phyloP scores from a whole-genome alignment of 1,140 invertebrate genomes.

The Microplitis demolitor region DNA sequence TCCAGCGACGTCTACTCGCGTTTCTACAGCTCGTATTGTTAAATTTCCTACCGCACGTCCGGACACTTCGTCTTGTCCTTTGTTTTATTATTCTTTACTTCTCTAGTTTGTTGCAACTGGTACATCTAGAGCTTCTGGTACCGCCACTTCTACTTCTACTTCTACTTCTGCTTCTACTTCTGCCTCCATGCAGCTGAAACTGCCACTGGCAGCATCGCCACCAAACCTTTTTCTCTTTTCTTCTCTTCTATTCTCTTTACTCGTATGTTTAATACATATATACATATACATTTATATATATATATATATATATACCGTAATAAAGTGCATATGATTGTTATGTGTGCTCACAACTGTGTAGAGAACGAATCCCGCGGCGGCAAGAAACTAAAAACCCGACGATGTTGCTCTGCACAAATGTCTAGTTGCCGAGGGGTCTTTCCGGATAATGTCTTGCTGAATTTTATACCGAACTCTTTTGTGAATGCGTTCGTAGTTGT shows the following conservation, averaged over 20 bases:
- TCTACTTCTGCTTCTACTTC: no score
- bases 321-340: not conserved
- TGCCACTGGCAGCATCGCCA: no score
- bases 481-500: not conserved
- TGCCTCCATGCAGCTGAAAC: no score
- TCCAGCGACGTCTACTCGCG: not conserved
- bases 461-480: not conserved
- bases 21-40: slow-evolving; percentile 1
- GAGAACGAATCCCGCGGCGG: no score
- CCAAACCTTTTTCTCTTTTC: no score
- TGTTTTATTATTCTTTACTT: not conserved
- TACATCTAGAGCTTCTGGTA: no score
- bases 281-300: no score
- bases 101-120: not conserved
- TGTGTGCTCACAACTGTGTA: no score
- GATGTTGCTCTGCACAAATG: not conserved
- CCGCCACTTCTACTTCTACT: no score
- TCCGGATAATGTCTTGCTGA: not conserved
- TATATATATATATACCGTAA: not conserved
- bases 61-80: not conserved
- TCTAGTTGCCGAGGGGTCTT: not conserved
- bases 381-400: not conserved
- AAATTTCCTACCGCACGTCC: slow-evolving; percentile 1
- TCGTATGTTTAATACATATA: no score
- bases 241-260: no score